Evolutionary conservation across 2,113 vertebrate genomes (phyloP).

Genomic region (Lagenorhynchus albirostris): DNA sequence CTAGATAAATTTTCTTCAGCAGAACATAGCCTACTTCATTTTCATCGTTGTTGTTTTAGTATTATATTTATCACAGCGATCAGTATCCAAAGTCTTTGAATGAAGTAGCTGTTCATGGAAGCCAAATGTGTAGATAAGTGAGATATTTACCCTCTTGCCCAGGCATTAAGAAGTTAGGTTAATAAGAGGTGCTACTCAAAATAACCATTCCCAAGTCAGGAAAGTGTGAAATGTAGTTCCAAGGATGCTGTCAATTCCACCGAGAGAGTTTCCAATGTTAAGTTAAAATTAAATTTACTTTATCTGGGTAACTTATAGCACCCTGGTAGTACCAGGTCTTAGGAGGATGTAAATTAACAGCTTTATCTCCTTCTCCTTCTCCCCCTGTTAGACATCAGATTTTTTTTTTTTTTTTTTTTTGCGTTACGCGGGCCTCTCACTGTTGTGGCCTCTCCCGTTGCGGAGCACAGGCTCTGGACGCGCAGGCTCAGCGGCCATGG

Average conservation of each 20-base stretch:
- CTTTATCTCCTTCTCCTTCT: background rate
- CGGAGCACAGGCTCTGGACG: too few relatives aligned
- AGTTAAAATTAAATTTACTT: background rate
- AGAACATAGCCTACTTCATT: background rate
- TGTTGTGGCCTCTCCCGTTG: too few relatives aligned
- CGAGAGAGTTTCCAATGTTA: background rate
- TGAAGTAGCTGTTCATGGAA: conserved; percentile 29
- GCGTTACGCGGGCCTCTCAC: too few relatives aligned
- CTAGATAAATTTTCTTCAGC: background rate
- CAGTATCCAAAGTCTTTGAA: background rate
- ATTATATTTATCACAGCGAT: background rate
- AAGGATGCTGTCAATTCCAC: conserved; percentile 23
- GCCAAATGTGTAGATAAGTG: conserved; percentile 26
- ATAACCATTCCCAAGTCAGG: conserved; percentile 58
- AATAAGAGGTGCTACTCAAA: conserved; percentile 51
- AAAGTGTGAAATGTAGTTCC: conserved; percentile 40
- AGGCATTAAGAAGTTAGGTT: conserved; percentile 38
- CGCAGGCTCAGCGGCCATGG: too few relatives aligned
- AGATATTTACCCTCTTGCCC: conserved; percentile 58
- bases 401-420: background rate
- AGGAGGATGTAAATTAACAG: background rate
- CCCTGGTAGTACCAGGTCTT: background rate
- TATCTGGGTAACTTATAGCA: background rate
- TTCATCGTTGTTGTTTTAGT: background rate
- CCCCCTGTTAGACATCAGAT: background rate